Conservation (phyloP, 2,888 invertebrate species). For the Trissoscelio sp. region DNA sequence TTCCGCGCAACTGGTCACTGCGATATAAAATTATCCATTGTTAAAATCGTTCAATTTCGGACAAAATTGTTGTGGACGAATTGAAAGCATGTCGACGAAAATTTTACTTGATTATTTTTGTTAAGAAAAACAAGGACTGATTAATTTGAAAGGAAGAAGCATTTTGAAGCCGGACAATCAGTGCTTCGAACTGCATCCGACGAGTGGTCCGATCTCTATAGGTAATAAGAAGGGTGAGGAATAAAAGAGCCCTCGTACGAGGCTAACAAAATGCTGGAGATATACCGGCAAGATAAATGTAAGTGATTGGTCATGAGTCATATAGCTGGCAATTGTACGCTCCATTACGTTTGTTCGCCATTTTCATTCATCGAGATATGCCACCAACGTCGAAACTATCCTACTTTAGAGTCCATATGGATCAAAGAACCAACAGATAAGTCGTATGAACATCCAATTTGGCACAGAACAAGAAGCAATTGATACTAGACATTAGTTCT, state of each 20-base stretch:
- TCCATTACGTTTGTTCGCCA: constrained; percentile 62
- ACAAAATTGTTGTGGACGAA: not conserved
- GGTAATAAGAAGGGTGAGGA: constrained; percentile 54
- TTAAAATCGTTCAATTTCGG: constrained; percentile 32
- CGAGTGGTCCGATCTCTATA: constrained; percentile 29
- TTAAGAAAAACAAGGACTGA: constrained; percentile 11
- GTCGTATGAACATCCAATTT: constrained; percentile 42
- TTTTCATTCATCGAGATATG: constrained; percentile 59
- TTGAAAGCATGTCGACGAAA: no score
- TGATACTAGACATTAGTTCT: constrained; percentile 30
- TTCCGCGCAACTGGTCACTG: constrained; percentile 29
- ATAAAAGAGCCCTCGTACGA: constrained; percentile 59
- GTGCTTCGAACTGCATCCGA: constrained; percentile 39
- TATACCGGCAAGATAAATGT: constrained; percentile 68
- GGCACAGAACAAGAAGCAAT: constrained; percentile 51
- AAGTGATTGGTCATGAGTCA: constrained; percentile 71
- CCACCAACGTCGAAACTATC: constrained; percentile 38
- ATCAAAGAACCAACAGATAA: constrained; percentile 41
- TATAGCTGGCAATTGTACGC: constrained; percentile 68
- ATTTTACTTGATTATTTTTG: no score
- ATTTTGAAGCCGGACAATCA: constrained; percentile 49
- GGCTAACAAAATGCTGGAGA: constrained; percentile 52
- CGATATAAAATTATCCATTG: constrained; percentile 11
- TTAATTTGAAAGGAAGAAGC: constrained; percentile 32
- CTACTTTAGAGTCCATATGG: constrained; percentile 40